Evolutionary conservation across 2,888 invertebrate genomes (phyloP), one percentile per base, ranked within the genome.

Genomic region (Mesoligia furuncula): DNA sequence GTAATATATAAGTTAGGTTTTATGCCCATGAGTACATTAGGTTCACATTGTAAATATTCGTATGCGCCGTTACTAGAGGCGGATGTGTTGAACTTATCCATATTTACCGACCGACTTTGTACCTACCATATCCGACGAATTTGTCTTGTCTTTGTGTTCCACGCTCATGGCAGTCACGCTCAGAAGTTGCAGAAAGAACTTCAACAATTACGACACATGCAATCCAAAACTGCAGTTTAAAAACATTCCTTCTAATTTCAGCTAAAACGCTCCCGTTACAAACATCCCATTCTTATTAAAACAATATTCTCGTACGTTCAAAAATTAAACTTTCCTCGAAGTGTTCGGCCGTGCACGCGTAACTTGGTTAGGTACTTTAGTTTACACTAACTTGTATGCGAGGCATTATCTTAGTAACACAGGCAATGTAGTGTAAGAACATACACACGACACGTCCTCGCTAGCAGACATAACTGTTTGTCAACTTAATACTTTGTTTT

Each of bases 391-490:
- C 88, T 93, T 93, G 83, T 80, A 81, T 85, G 88, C 88, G 79
- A 84, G 86, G 86, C 87, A 91, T 93, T 92, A 93, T 93, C 91
- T 91, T 85, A 82, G 87, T 87, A 86, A 88, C 86, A 87, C 91
- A 91, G 90, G 84, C 87, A 82, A 80, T 82, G 36, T 68, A 84
- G 72, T 59, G 45, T 66, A 71, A 61, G 81, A 73, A 82, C 61
- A 71, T 15, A 79, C 72, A 71, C 20, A 79, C 72, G 72, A 77
- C 74, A 77, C 83, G 73, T 75, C 59, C 31, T 70, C 36, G 51
- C 75, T 67, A 73, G 70, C 36, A 62, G 74, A 70, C 36, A 70
- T 80, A 73, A 81, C 72, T 77, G 68, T 80, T 75, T 79, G 75
- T 72, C 71, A 74, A 72, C n/a, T 71, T 74, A 54, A 72, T 76